Evolutionary conservation across 2,797 vertebrate species (phyloP).

Genomic region (Hemitrygon akajei): DNA sequence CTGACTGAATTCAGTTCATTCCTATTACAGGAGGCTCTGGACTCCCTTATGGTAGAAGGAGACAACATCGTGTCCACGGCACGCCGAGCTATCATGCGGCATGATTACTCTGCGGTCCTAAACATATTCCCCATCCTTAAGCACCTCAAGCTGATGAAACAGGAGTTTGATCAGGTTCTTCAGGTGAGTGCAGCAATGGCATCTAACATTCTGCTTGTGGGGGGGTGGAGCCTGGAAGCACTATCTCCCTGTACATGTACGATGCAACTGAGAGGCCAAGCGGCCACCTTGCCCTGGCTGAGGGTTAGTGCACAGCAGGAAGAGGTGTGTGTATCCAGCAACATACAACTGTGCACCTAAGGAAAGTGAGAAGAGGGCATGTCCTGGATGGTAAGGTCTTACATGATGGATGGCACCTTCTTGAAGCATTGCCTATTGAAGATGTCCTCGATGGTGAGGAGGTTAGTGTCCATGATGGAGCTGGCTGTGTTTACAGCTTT

Average conservation of each 20-base stretch:
- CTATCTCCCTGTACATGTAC: background rate
- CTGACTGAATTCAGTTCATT: background rate
- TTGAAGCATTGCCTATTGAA: too few relatives aligned
- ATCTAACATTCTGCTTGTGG: background rate
- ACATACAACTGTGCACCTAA: background rate
- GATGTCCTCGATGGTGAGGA: too few relatives aligned
- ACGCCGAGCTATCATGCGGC: conserved; percentile 80
- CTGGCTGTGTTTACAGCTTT: too few relatives aligned
- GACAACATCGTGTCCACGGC: conserved; percentile 88
- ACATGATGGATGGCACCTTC: too few relatives aligned
- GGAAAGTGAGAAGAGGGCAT: too few relatives aligned
- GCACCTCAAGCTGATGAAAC: conserved; percentile 90
- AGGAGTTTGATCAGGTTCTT: conserved; percentile 86
- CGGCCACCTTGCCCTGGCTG: background rate
- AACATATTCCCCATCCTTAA: conserved; percentile 90
- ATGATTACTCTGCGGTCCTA: conserved; percentile 90
- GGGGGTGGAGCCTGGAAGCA: too few relatives aligned
- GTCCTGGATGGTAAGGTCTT: too few relatives aligned
- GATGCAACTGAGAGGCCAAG: background rate
- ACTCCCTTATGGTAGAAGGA: conserved; percentile 90
- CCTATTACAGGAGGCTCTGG: conserved; percentile 73
- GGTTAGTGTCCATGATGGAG: too few relatives aligned
- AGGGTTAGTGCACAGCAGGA: background rate
- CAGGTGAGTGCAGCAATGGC: conserved; percentile 61
- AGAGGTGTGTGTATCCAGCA: background rate